Evolutionary conservation across 2,888 invertebrate species (phyloP).

Genomic region (Cyaniris semiargus): DNA sequence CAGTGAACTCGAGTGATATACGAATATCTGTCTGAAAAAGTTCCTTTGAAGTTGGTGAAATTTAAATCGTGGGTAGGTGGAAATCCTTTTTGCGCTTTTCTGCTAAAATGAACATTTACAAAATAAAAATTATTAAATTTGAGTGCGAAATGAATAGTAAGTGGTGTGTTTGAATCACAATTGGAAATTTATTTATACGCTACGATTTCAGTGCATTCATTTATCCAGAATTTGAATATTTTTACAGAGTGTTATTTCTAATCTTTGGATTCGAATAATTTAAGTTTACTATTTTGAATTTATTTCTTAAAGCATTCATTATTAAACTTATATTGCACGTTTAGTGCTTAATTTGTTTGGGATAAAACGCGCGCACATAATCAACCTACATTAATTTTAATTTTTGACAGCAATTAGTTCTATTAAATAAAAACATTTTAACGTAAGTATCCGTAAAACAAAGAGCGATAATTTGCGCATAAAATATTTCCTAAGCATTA

Average conservation of each 20-base stretch:
- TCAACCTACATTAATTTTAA: not conserved
- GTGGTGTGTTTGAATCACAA: not conserved
- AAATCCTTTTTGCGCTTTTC: not conserved
- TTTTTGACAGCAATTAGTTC: not conserved
- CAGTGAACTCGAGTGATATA: slow-evolving; percentile 3
- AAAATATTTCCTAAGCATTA: no score
- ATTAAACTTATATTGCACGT: not conserved
- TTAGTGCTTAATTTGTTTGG: not conserved
- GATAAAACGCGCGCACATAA: no score
- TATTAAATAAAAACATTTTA: not conserved
- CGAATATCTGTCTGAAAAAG: not conserved
- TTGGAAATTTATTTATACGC: not conserved
- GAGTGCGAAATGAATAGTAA: not conserved
- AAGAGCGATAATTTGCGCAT: not conserved
- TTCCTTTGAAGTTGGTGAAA: not conserved
- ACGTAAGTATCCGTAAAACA: not conserved
- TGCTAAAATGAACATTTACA: not conserved
- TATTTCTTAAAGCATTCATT: no score
- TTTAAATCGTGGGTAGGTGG: slow-evolving; percentile 2
- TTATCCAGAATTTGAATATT: not conserved
- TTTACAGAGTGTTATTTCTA: not conserved
- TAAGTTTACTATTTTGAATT: no score
- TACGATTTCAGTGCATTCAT: not conserved
- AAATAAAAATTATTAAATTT: not conserved
- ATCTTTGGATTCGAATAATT: not conserved